Percentiles rank a stretch among this genome's conserved stretches.
Conservation (phyloP, 2,888 invertebrate species). For the Chirona hameri region DNA sequence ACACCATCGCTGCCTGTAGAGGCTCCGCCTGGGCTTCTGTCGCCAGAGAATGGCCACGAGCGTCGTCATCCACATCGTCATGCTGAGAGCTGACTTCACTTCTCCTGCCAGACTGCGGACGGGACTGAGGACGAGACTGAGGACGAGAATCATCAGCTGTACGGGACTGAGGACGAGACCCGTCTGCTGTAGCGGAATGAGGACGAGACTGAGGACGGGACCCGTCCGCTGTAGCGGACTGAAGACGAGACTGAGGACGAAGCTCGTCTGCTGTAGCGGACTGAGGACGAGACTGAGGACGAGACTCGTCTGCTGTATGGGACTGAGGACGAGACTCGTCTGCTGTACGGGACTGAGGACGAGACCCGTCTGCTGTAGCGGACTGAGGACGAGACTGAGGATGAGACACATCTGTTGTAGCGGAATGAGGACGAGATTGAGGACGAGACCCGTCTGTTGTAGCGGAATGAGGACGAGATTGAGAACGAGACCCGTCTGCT, state of each 20-base stretch:
- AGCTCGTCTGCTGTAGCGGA: too few species aligned
- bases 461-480: not conserved
- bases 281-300: not conserved
- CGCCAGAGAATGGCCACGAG: too few species aligned
- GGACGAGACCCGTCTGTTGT: not conserved
- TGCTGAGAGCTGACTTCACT: not conserved
- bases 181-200: not conserved
- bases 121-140: not conserved
- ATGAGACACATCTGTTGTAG: not conserved
- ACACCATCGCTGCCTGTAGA: too few species aligned
- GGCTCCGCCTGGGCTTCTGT: too few species aligned
- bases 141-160: not conserved
- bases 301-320: not conserved
- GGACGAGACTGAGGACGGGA: not conserved
- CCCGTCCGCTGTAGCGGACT: not conserved
- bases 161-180: not conserved
- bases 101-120: too few species aligned
- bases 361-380: not conserved
- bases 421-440: not conserved
- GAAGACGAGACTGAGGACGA: not conserved
- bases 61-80: not conserved
- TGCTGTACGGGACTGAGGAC: not conserved
- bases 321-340: not conserved
- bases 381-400: not conserved
- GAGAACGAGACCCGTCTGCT: not conserved